Base-by-base conservation (phyloP, 2,113 vertebrate species). In the Salvator merianae region DNA sequence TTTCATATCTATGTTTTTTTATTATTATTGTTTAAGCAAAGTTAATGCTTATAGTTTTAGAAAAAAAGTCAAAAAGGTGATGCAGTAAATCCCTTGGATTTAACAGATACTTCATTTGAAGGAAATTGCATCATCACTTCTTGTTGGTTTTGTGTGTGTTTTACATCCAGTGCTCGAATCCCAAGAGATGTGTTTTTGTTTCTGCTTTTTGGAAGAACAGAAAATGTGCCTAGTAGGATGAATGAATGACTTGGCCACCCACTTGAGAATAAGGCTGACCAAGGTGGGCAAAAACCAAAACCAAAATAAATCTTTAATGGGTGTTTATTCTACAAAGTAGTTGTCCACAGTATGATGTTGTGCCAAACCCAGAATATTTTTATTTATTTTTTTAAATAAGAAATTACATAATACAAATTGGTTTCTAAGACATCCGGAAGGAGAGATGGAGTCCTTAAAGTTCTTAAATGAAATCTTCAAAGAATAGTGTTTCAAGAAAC, bases 301-400 rank as follows among this genome's bases (percentile, higher is more conserved):
- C 73, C 90, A 86, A 28, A 76, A 7, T 22, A 88, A 84, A 82
- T 74, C 87, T 90, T 91, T 94, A 95, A 93, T 93, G 93, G 86
- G 55, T 95, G 93, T 96, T 96, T 96, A 93, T 93, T 94, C 91
- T 88, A 88, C 90, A 92, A 93, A 92, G 93, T 93, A 94, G 94
- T 89, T 89, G 79, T 71, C 91, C 86, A 89, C 88, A 94, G 95
- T 93, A 91, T 95, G 94, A 95, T 94, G 95, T 91, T 88, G 74
- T 95, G 95, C 94, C 95, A 96, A 92, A 88, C 70, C 86, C 0
- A 90, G 80, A 87, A 92, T 89, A 94, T 90, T 78, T 77, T 83
- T 68, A 47, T 7, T 47, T 47, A 7, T 81, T 40, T 38, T 3
- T 43, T 30, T n/a, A 22, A 53, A 38, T 28, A n/a, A 47, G 34